Percentiles rank a stretch among this genome's conserved stretches.
These are phyloP conservation scores for Incurvaria masculella DNA, from an alignment of 2,888 invertebrate species.

Conservation along the genomic window DNA sequence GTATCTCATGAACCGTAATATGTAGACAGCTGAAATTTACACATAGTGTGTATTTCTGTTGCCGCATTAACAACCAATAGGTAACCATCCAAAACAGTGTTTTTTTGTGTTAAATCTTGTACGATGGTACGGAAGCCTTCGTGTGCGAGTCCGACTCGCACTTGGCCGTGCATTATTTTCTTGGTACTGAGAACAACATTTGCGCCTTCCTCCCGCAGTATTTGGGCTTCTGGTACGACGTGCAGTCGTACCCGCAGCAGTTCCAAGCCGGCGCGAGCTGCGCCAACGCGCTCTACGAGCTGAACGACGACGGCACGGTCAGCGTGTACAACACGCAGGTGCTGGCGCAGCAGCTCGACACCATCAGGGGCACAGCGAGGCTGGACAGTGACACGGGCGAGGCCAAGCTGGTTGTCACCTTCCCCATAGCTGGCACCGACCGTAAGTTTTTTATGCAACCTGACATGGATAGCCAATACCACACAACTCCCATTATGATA, in stretches of 20 bases:
- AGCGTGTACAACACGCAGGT: conserved; percentile 36
- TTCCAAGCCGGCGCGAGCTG: conserved; percentile 36
- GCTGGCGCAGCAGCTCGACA: conserved; percentile 26
- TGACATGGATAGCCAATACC: no score
- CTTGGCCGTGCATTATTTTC: no score
- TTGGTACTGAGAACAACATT: no score
- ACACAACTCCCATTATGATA: no score
- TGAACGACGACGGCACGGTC: conserved; percentile 22
- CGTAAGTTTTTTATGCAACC: conserved; percentile 21
- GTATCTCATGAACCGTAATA: no score
- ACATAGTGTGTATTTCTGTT: no score
- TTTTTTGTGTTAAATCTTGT: no score
- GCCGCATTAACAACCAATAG: no score
- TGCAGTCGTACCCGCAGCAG: conserved; percentile 34
- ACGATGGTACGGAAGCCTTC: no score
- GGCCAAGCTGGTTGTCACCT: conserved; percentile 33
- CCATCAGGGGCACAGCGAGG: conserved; percentile 28
- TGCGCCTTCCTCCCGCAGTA: conserved; percentile 25
- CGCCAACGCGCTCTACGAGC: conserved; percentile 27
- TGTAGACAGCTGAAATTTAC: no score
- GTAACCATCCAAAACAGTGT: no score
- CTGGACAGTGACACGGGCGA: conserved; percentile 23
- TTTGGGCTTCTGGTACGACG: conserved; percentile 32
- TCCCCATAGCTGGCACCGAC: conserved; percentile 26
- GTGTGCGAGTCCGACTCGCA: no score